Percentiles rank a stretch among this genome's conserved stretches.
These are phyloP conservation scores for Erpetoichthys calabaricus DNA, from an alignment of 2,797 vertebrate genomes.

Conservation along the genomic window DNA sequence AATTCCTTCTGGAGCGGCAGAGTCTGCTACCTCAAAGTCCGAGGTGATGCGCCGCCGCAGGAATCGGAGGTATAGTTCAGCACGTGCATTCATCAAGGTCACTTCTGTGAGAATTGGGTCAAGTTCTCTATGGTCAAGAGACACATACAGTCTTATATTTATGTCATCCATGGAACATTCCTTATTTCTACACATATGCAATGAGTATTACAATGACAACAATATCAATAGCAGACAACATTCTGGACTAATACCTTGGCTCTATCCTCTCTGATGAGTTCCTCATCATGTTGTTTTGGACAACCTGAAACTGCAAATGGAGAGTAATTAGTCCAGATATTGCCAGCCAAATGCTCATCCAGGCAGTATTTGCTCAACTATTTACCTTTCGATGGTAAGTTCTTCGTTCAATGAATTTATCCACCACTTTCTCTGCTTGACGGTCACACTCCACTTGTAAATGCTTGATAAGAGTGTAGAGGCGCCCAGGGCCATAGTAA, in stretches of 20 bases:
- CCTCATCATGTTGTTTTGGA: constrained; percentile 88
- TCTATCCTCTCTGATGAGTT: constrained; percentile 74
- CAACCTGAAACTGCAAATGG: constrained; percentile 74
- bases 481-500: constrained; percentile 83
- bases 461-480: constrained; percentile 82
- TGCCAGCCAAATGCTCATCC: background rate
- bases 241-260: constrained; percentile 56
- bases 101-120: constrained; percentile 86
- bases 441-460: constrained; percentile 84
- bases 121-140: constrained; percentile 57
- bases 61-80: constrained; percentile 87
- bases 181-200: background rate
- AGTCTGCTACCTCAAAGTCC: constrained; percentile 88
- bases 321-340: background rate
- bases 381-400: constrained; percentile 82
- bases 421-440: constrained; percentile 85
- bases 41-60: constrained; percentile 72
- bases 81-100: constrained; percentile 85
- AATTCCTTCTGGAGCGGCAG: constrained; percentile 57
- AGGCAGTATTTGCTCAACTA: constrained; percentile 1
- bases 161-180: background rate
- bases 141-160: constrained; percentile 10
- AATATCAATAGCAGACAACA: background rate
- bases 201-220: background rate
- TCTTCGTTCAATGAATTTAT: constrained; percentile 83